These are phyloP conservation scores for Zosterops pallidus DNA, from an alignment of 2,113 vertebrate genomes.

Conservation along the genomic window DNA sequence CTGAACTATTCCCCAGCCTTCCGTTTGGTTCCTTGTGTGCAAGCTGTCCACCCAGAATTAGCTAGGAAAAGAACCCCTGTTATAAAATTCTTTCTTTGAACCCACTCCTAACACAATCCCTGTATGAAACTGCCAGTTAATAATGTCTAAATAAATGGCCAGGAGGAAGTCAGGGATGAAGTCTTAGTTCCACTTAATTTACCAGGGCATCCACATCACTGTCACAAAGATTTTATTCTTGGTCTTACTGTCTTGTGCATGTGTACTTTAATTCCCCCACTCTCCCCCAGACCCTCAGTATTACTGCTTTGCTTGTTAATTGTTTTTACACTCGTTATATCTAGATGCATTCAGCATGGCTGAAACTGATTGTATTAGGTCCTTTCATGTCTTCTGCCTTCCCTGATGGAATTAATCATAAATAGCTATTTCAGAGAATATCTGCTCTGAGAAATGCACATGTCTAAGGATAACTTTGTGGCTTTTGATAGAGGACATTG, in stretches of 20 bases:
- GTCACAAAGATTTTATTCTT: constrained; percentile 18
- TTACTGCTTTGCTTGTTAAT: neutral
- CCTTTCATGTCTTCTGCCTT: constrained; percentile 16
- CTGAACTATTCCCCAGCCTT: neutral
- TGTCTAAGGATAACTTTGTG: constrained; percentile 39
- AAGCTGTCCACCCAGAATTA: neutral
- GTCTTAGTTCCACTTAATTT: constrained; percentile 35
- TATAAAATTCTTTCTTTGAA: constrained; percentile 28
- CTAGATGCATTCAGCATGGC: constrained; percentile 26
- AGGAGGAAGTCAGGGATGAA: neutral
- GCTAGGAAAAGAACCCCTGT: neutral
- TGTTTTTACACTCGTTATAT: neutral
- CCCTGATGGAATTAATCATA: constrained; percentile 60
- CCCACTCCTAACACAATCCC: neutral
- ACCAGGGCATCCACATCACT: neutral
- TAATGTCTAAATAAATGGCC: constrained; percentile 27
- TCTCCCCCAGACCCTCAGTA: neutral
- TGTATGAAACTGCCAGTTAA: constrained; percentile 15
- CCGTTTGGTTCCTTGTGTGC: neutral
- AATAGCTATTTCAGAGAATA: constrained; percentile 41
- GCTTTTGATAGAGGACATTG: constrained; percentile 56
- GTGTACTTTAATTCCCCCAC: neutral
- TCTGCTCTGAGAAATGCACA: constrained; percentile 49
- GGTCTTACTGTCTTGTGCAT: neutral
- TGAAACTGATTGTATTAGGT: neutral